A percentile compares a stretch with the other conserved stretches of the same genome.
Conservation (phyloP, 2,888 invertebrate genomes). For the Hydroisotoma schaefferi region DNA sequence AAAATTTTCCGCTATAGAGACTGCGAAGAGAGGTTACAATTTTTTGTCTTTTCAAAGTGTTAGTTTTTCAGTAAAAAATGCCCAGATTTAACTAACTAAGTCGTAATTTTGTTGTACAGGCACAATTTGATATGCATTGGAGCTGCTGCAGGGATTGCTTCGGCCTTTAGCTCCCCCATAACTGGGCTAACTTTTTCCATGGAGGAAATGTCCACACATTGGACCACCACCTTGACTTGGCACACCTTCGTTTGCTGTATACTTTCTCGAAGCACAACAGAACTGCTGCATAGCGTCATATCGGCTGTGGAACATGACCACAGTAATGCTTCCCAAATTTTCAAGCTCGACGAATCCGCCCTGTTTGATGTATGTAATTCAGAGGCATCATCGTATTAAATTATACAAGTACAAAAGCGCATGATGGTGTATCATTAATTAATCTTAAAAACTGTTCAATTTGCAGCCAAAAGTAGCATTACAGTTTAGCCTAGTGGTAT, state of each 20-base stretch:
- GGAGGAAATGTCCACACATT: slow-evolving; percentile 20
- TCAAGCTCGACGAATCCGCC: slow-evolving; percentile 10
- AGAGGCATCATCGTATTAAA: no score
- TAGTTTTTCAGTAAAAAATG: background rate
- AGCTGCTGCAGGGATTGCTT: slow-evolving; percentile 53
- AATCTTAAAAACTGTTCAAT: background rate
- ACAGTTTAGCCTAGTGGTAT: slow-evolving; percentile 52
- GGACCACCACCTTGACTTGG: slow-evolving; percentile 53
- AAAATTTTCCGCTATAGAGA: slow-evolving; percentile 37
- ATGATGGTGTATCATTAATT: no score
- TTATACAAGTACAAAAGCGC: no score
- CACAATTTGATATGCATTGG: slow-evolving; percentile 49
- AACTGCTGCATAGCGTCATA: slow-evolving; percentile 11
- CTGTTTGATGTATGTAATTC: slow-evolving; percentile 16
- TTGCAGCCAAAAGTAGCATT: slow-evolving; percentile 51
- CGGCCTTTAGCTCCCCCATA: slow-evolving; percentile 54
- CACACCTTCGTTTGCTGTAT: slow-evolving; percentile 43
- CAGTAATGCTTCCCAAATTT: background rate
- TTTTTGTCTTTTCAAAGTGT: slow-evolving; percentile 30
- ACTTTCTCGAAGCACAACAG: slow-evolving; percentile 14
- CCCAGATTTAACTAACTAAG: background rate
- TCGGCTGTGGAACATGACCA: background rate
- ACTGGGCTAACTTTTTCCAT: slow-evolving; percentile 50
- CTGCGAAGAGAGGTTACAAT: slow-evolving; percentile 28
- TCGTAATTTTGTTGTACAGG: slow-evolving; percentile 18